Percentiles rank a stretch among this genome's conserved stretches.
Conservation (phyloP, 2,888 invertebrate genomes). For the Melipona bicolor region DNA sequence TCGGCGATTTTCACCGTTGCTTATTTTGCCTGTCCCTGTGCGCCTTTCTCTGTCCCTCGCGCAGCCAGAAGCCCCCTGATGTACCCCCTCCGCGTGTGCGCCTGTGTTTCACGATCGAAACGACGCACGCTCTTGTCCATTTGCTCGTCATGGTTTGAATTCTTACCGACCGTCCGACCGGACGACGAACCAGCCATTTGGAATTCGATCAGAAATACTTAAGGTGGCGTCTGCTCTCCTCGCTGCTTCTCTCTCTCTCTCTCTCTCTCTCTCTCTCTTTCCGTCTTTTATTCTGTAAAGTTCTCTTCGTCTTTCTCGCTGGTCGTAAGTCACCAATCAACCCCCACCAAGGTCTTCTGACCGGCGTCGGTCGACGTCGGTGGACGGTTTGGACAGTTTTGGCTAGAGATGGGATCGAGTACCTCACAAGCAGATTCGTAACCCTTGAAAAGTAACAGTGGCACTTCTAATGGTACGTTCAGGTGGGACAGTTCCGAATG, state of each 20-base stretch:
- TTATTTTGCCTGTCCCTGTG: slow-evolving; percentile 68
- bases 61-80: slow-evolving; percentile 20
- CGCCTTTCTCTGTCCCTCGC: slow-evolving; percentile 47
- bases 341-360: slow-evolving; percentile 36
- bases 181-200: slow-evolving; percentile 78
- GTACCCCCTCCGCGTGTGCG: background rate
- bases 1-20: slow-evolving; percentile 70
- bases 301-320: background rate
- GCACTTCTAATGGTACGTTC: no score
- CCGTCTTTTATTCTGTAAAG: slow-evolving; percentile 53
- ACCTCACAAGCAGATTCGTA: no score
- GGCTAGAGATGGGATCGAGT: slow-evolving; percentile 7
- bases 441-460: no score
- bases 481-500: no score
- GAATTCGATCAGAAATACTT: slow-evolving; percentile 84
- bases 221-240: slow-evolving; percentile 81
- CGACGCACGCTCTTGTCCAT: slow-evolving; percentile 65
- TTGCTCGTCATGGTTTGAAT: slow-evolving; percentile 77
- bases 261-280: slow-evolving; percentile 41
- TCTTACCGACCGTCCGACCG: slow-evolving; percentile 77
- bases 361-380: slow-evolving; percentile 43
- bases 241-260: slow-evolving; percentile 55
- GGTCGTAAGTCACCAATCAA: slow-evolving; percentile 69
- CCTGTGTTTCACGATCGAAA: slow-evolving; percentile 29
- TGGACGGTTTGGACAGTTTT: slow-evolving; percentile 49